These are phyloP conservation scores for Aurelia aurita complex sp. Pacific DNA, from an alignment of 30 jellyfish, hydroid and myxozoan species.

Conservation along the genomic window DNA sequence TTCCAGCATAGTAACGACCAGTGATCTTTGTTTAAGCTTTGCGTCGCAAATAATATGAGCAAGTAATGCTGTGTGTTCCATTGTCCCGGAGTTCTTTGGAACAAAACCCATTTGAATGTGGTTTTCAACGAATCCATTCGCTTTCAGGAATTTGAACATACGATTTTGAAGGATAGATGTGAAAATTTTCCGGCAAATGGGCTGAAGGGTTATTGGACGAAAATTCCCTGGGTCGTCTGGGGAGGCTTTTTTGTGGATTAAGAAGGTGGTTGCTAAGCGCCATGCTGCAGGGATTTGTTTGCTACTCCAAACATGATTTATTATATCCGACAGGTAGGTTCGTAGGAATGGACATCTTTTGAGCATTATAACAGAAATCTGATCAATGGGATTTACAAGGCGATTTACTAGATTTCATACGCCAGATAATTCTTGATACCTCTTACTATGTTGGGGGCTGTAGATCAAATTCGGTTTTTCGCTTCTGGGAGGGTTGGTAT, in stretches of 20 bases:
- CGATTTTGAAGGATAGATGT: conserved; percentile 19
- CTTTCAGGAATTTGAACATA: not conserved
- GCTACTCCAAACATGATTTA: too few relatives aligned
- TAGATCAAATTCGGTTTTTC: too few relatives aligned
- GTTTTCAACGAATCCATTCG: conserved; percentile 7
- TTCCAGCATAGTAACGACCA: not conserved
- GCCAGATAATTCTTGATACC: too few relatives aligned
- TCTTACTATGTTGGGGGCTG: too few relatives aligned
- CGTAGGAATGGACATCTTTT: conserved; percentile 45
- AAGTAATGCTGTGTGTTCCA: not conserved
- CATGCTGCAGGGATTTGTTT: too few relatives aligned
- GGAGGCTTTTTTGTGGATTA: conserved; percentile 9
- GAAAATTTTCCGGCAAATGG: not conserved
- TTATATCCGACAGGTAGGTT: not conserved
- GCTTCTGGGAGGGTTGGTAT: too few relatives aligned
- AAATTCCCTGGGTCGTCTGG: conserved; percentile 26
- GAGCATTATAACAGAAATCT: conserved; percentile 9
- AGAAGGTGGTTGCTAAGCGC: not conserved
- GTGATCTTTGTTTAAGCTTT: not conserved
- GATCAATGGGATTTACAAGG: conserved; percentile 47
- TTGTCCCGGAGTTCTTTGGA: not conserved
- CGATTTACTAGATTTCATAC: not conserved
- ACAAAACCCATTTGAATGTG: not conserved
- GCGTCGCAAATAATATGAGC: conserved; percentile 3
- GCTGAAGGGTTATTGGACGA: conserved; percentile 25